Evolutionary conservation across 2,888 invertebrate genomes (phyloP), one percentile per base, ranked within the genome.

Genomic region (Tuberolachnus salignus): DNA sequence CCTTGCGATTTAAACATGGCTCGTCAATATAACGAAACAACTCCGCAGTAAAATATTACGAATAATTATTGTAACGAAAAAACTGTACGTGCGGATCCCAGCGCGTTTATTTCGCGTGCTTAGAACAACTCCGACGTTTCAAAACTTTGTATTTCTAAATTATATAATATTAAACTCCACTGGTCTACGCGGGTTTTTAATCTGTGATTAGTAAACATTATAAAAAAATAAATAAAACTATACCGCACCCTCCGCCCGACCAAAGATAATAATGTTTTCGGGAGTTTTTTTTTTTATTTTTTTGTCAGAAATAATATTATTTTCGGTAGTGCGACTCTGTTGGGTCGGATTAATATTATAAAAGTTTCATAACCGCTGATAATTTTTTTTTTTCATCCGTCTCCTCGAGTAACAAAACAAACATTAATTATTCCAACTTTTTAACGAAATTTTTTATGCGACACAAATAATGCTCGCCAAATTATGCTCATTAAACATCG

Each of bases 361-460:
- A 70, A 70, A 70, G 42, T 44, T 71, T 71, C 57, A 6, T 44
- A 44, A 44, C 57, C 55, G 19, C 70, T 42, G 14, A 57, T 57
- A 16, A 21, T 44, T 57, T 70, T 63, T 34, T n/a, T 34, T 34
- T 34, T 69, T 70, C 69, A 21, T 55, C 55, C 57, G 57, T 70
- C 57, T 70, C 57, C 57, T 6, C n/a, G 13, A 13, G n/a, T n/a
- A 64, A 1, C 13, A 8, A 10, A 57, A 69, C 19, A 53, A 46
- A 44, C 70, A 71, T 57, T 57, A 71, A 71, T 71, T 71, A 71
- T 71, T 71, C 70, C 57, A 71, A 71, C 70, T 71, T 57, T 71
- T 71, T 57, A 57, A 71, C 70, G 57, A 57, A n/a, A 71, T 71
- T 71, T 44, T 21, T 42, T n/a, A 26, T 57, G 55, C 23, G 21